Evolutionary conservation across 2,888 invertebrate genomes (phyloP).

Genomic region (Anoncus sp.): DNA sequence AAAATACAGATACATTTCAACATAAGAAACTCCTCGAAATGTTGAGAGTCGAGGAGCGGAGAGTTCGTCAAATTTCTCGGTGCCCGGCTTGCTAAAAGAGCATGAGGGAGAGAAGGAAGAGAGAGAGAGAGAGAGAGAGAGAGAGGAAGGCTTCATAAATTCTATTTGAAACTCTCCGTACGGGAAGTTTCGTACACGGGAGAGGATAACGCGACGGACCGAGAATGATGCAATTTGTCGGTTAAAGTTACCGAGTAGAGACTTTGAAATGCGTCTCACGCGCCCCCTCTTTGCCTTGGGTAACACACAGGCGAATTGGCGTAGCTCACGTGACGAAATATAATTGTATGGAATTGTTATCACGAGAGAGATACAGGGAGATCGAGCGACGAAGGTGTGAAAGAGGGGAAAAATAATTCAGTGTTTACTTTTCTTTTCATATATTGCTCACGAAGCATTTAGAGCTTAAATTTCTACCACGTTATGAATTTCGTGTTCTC

Average conservation of each 20-base stretch:
- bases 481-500: constrained; percentile 48
- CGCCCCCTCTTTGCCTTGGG: constrained; percentile 10
- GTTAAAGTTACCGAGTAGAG: constrained; percentile 34
- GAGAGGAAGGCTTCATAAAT: constrained; percentile 41
- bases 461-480: constrained; percentile 15
- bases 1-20: constrained; percentile 16
- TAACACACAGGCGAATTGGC: not conserved
- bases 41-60: constrained; percentile 21
- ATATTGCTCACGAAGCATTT: constrained; percentile 4
- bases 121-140: constrained; percentile 10
- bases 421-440: constrained; percentile 13
- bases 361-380: not conserved
- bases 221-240: constrained; percentile 53
- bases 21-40: constrained; percentile 38
- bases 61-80: constrained; percentile 51
- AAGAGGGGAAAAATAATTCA: not conserved
- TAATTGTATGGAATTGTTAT: constrained; percentile 39
- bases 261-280: constrained; percentile 40
- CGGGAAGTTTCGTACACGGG: too few relatives aligned
- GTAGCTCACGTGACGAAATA: constrained; percentile 16
- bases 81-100: constrained; percentile 13
- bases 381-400: not conserved
- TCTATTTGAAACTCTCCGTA: constrained; percentile 49
- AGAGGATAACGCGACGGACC: constrained; percentile 27
- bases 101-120: too few relatives aligned